Conservation (phyloP, 2,888 invertebrate genomes). For the Pardosa pseudoannulata region DNA sequence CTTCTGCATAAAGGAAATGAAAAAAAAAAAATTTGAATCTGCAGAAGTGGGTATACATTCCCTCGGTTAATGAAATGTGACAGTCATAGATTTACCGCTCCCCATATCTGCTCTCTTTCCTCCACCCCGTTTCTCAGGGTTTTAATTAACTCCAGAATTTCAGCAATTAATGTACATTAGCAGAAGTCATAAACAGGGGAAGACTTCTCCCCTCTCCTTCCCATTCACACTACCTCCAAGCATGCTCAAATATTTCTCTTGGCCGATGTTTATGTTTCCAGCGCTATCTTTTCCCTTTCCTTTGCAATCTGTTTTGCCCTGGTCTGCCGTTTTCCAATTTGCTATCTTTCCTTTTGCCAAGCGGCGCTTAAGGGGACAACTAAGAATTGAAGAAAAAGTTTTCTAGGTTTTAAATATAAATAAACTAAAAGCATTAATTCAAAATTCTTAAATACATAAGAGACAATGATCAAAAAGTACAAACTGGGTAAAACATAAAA, state of each 20-base stretch:
- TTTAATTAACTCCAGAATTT: constrained; percentile 63
- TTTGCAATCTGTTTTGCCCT: constrained; percentile 24
- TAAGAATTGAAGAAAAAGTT: neutral
- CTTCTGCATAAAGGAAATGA: neutral
- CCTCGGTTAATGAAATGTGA: constrained; percentile 14
- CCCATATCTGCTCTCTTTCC: neutral
- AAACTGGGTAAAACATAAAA: no score
- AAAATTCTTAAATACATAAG: no score
- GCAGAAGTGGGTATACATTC: neutral
- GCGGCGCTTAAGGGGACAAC: neutral
- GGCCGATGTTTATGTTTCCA: constrained; percentile 27
- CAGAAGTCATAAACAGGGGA: constrained; percentile 48
- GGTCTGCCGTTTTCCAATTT: constrained; percentile 22
- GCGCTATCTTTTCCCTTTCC: constrained; percentile 5
- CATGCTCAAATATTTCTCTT: constrained; percentile 49
- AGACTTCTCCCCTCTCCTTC: neutral
- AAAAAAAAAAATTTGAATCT: neutral
- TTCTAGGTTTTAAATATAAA: no score
- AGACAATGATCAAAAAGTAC: no score
- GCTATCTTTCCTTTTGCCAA: neutral
- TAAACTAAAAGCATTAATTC: no score
- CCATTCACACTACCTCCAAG: no score
- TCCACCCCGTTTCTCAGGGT: neutral
- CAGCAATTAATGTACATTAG: constrained; percentile 64
- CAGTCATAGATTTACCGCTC: constrained; percentile 29